Conservation (phyloP, 2,888 invertebrate genomes). For the Dorcus hopei region DNA sequence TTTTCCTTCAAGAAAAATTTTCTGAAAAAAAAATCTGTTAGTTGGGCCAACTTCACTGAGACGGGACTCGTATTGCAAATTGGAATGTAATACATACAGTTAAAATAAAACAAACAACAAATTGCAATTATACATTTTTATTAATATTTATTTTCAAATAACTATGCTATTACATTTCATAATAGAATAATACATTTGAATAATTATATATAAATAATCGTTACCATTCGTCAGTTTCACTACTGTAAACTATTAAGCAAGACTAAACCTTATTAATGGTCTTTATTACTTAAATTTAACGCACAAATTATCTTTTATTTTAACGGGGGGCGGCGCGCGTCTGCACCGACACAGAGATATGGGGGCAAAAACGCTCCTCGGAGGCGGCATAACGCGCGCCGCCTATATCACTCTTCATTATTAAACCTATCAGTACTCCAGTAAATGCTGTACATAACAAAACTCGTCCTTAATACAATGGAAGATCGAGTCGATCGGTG, state of each 20-base stretch:
- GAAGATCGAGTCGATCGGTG: slow-evolving; percentile 18
- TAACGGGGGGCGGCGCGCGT: no score
- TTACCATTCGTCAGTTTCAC: slow-evolving; percentile 13
- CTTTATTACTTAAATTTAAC: slow-evolving; percentile 19
- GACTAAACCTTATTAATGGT: slow-evolving; percentile 21
- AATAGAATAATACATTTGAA: slow-evolving; percentile 27
- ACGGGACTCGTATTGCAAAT: no score
- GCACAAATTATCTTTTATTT: slow-evolving; percentile 17
- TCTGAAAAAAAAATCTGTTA: no score
- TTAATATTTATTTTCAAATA: slow-evolving; percentile 22
- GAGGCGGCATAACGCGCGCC: no score
- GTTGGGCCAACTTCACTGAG: no score
- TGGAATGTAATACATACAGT: no score
- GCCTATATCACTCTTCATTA: slow-evolving; percentile 28
- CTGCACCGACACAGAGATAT: not conserved
- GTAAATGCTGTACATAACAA: slow-evolving; percentile 39
- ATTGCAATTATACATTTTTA: slow-evolving; percentile 21
- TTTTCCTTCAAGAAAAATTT: no score
- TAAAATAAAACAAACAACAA: not conserved
- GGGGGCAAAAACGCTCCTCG: not conserved
- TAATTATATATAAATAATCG: slow-evolving; percentile 22
- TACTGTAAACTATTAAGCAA: slow-evolving; percentile 20
- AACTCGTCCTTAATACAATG: slow-evolving; percentile 23
- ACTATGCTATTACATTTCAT: slow-evolving; percentile 28
- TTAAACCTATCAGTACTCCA: slow-evolving; percentile 29